A percentile compares a stretch with the other conserved stretches of the same genome.
These are phyloP conservation scores for Tethya wilhelma DNA, from an alignment of 37 sponge, comb jelly and placozoan species.

Conservation along the genomic window DNA sequence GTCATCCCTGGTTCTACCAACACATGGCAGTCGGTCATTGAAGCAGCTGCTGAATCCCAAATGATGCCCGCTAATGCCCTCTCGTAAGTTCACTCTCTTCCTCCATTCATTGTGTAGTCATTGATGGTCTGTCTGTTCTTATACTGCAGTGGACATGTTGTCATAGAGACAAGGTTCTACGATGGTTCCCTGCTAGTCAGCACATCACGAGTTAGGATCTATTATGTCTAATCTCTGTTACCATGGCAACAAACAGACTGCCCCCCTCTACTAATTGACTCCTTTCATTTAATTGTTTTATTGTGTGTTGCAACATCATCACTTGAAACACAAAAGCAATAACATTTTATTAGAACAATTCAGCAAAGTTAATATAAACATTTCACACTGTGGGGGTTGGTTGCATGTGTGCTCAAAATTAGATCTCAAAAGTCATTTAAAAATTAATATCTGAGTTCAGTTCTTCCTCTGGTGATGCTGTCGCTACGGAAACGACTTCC, in stretches of 20 bases:
- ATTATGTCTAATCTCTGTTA: constrained; percentile 69
- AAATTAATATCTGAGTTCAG: constrained; percentile 46
- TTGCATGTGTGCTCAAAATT: too few species aligned
- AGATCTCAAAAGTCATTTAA: too few species aligned
- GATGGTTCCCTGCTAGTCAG: constrained; percentile 88
- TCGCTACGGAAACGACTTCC: constrained; percentile 58
- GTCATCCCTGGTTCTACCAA: constrained; percentile 98
- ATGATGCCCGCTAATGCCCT: constrained; percentile 94
- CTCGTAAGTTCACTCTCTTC: constrained; percentile 51
- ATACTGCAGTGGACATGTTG: constrained; percentile 86
- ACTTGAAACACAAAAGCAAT: too few species aligned
- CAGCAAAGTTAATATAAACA: too few species aligned
- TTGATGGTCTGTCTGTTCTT: constrained; percentile 17
- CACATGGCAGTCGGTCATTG: constrained; percentile 98
- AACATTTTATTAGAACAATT: too few species aligned
- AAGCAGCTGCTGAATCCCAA: constrained; percentile 88
- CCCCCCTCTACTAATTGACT: too few species aligned
- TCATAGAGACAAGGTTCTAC: constrained; percentile 93
- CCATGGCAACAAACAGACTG: neutral
- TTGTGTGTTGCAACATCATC: too few species aligned
- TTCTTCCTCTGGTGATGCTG: constrained; percentile 74
- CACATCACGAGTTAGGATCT: constrained; percentile 84
- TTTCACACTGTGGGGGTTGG: too few species aligned
- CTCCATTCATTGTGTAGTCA: neutral
- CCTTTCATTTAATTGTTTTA: too few species aligned